These are phyloP conservation scores for Chloroclysta siterata DNA, from an alignment of 2,888 invertebrate genomes.

Conservation along the genomic window DNA sequence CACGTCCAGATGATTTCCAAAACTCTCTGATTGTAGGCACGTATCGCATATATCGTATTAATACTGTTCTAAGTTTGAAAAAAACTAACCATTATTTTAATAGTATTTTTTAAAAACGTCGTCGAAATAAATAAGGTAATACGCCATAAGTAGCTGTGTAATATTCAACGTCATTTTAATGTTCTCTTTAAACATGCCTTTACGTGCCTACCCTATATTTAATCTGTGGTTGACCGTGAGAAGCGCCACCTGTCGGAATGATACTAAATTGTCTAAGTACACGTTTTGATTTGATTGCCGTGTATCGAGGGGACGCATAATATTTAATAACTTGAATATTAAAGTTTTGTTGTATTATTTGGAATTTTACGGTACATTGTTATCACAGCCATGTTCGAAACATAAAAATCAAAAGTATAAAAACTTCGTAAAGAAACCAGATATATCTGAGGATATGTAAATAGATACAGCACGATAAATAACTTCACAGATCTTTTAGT, in stretches of 20 bases:
- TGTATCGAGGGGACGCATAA: constrained; percentile 31
- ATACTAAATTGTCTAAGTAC: constrained; percentile 36
- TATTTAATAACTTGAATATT: constrained; percentile 35
- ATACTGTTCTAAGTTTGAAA: no score
- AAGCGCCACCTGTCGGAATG: constrained; percentile 27
- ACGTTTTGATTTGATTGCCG: constrained; percentile 35
- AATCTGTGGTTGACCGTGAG: constrained; percentile 22
- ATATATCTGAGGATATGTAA: no score
- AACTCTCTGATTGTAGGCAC: no score
- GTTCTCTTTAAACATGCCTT: neutral
- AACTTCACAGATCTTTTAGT: no score
- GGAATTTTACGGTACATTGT: constrained; percentile 18
- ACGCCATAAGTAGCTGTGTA: no score
- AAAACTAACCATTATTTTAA: no score
- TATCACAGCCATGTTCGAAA: neutral
- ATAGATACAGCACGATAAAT: no score
- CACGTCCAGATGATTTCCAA: no score
- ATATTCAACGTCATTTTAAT: neutral
- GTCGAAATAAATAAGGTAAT: no score
- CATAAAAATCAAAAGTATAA: neutral
- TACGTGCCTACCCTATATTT: neutral
- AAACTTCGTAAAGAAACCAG: neutral
- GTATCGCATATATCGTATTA: no score
- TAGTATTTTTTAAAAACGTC: no score
- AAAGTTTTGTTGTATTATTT: constrained; percentile 17